Conservation (phyloP, 2,113 vertebrate genomes). For the Campylomormyrus numenius region DNA sequence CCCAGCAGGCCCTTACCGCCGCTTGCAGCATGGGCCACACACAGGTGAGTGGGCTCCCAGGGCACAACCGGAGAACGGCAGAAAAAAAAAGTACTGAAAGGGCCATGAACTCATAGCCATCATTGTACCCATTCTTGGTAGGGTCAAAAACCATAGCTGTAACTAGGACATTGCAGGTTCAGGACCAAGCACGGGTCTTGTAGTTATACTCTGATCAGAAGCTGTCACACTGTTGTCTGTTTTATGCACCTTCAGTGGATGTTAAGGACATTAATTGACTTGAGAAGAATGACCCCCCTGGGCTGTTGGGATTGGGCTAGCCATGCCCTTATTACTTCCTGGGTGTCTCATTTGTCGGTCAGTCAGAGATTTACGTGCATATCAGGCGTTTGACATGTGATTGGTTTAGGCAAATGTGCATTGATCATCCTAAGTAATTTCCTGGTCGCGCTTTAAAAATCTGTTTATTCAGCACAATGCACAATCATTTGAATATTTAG, state of each 20-base stretch:
- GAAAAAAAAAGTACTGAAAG: not conserved
- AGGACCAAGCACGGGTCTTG: not conserved
- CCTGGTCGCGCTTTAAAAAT: not conserved
- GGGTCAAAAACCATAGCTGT: not conserved
- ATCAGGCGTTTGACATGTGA: not conserved
- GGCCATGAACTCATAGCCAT: not conserved
- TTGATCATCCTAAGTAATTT: constrained; percentile 12
- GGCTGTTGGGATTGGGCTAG: not conserved
- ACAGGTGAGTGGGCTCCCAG: constrained; percentile 56
- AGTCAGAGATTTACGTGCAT: not conserved
- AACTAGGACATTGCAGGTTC: not conserved
- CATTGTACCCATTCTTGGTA: not conserved
- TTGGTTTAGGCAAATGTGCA: not conserved
- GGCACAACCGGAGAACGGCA: not conserved
- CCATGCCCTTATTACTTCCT: not conserved
- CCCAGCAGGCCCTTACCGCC: constrained; percentile 79
- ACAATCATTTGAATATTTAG: not conserved
- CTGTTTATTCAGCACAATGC: constrained; percentile 4
- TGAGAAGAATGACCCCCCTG: not conserved
- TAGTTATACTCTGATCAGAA: not conserved
- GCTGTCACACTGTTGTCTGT: not conserved
- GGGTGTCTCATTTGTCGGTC: not conserved
- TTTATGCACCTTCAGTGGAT: not conserved
- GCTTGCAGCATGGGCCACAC: constrained; percentile 86
- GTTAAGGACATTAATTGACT: not conserved